These are phyloP conservation scores for Eupithecia abbreviata DNA, from an alignment of 2,888 invertebrate genomes.

Conservation along the genomic window DNA sequence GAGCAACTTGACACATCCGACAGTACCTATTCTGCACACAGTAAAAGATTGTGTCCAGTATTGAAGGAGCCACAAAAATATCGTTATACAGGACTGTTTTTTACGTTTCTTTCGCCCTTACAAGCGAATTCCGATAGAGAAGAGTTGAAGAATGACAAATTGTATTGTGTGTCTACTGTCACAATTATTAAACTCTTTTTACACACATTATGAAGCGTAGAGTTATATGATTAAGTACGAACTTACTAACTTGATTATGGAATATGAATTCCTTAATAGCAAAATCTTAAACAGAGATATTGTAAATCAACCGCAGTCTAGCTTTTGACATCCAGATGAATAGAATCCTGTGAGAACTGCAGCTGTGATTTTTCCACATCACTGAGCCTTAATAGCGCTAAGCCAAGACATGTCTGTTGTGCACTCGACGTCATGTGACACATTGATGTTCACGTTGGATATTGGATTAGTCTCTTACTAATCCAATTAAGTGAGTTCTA, in stretches of 20 bases:
- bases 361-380: constrained; percentile 13
- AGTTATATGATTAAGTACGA: not conserved
- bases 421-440: constrained; percentile 19
- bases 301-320: not conserved
- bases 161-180: no score
- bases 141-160: not conserved
- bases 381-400: not conserved
- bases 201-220: not conserved
- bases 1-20: no score
- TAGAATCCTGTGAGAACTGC: constrained; percentile 1
- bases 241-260: no score
- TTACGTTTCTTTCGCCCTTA: not conserved
- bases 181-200: no score
- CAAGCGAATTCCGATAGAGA: not conserved
- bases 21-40: no score
- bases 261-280: not conserved
- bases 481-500: constrained; percentile 41
- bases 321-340: not conserved
- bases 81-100: no score
- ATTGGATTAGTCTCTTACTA: constrained; percentile 33
- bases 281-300: not conserved
- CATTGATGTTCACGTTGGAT: constrained; percentile 10
- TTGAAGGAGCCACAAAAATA: no score
- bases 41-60: no score
- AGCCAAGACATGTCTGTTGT: constrained; percentile 16